These are phyloP conservation scores for Aspiorhynchus laticeps DNA, from an alignment of 2,113 vertebrate genomes.

Conservation along the genomic window DNA sequence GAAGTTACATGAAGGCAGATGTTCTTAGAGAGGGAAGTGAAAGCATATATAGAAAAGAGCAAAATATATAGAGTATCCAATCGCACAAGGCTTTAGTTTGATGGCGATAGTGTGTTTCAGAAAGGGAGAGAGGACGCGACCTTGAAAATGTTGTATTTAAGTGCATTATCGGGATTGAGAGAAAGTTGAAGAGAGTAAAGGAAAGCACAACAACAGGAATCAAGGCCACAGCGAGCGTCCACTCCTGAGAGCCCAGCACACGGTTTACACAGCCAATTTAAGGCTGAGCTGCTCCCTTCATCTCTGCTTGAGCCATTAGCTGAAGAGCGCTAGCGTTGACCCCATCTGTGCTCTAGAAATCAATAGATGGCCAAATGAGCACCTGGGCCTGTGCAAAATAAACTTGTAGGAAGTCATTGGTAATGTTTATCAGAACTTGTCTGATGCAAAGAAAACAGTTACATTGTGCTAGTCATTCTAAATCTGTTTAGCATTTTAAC, in stretches of 20 bases:
- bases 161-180: constrained; percentile 1
- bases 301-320: constrained; percentile 38
- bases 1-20: not conserved
- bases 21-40: not conserved
- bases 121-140: not conserved
- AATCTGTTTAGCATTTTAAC: not conserved
- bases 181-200: not conserved
- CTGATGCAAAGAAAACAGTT: not conserved
- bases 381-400: not conserved
- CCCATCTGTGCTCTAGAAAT: constrained; percentile 47
- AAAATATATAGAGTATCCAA: not conserved
- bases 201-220: constrained; percentile 22
- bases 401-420: constrained; percentile 5
- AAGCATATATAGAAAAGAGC: not conserved
- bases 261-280: constrained; percentile 22
- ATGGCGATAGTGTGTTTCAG: not conserved
- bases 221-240: constrained; percentile 9
- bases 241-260: constrained; percentile 5
- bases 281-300: constrained; percentile 27
- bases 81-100: not conserved
- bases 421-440: not conserved
- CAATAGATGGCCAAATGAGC: constrained; percentile 41
- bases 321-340: constrained; percentile 30
- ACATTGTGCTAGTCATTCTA: not conserved
- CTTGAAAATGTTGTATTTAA: not conserved